Evolutionary conservation across 1,140 invertebrate genomes (phyloP), one percentile per base, ranked within the genome.

Genomic region (Cepaea nemoralis): DNA sequence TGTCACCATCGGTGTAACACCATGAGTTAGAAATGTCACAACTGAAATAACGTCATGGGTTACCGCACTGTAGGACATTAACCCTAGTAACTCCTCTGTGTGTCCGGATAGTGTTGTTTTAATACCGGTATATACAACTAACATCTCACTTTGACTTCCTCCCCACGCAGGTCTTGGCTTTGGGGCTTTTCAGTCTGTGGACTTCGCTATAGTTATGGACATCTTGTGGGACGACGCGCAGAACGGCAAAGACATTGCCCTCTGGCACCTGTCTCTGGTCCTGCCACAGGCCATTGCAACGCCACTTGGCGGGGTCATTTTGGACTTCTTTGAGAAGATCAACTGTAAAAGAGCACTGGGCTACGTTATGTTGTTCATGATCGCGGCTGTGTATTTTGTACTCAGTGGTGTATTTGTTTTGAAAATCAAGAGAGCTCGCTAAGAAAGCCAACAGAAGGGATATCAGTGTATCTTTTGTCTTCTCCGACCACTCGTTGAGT

Each of bases 171-270:
- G 90, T 31, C 77, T 90, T n/a, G 90, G 89, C 45, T 89, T 90
- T 79, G 90, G 90, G 2, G 85, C 88, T n/a, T 91, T 87, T 81
- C 87, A 89, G 81, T 86, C 89, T 5, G 90, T 91, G 19, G 90
- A 91, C 79, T 91, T 91, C 83, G 90, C 90, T 39, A 82, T 91
- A 22, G 87, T 91, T 37, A 91, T 91, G 90, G 90, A 91, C 71
- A 87, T 91, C 35, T 82, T 91, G 48, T 87, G 89, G 39, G 85
- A 89, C 31, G 89, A 90, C 39, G 85, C 83, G 69, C 88, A 91
- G 69, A 90, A 89, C 75, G 90, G 88, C 31, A 91, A 89, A 82
- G 88, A 91, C 82, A 88, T 91, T 69, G 90, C 90, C 27, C 89
- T 91, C 16, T 91, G 90, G 90, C 89, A 91, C 77, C 88, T 89